Base-by-base conservation (phyloP, 2,888 invertebrate species). In the Stenurella melanura region DNA sequence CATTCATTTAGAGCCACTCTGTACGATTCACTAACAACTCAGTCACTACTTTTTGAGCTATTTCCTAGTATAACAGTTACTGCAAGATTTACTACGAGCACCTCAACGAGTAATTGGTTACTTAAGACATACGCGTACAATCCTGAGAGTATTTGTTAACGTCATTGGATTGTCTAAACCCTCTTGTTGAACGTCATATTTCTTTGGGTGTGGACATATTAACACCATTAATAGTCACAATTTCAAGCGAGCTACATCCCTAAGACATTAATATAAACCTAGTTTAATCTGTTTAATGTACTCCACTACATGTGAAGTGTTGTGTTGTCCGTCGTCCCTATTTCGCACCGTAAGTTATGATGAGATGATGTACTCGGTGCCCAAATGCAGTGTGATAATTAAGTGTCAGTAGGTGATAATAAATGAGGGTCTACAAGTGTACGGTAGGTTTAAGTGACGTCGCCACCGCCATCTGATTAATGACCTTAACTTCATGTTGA, bases 401-500 rank as follows among this genome's bases (percentile, higher is more conserved):
- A 86, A 85, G 85, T 87, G 87, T 86, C 87, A 86, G 83, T 81
- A 84, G 84, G 85, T 85, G 82, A 81, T 86, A 85, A 87, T 85
- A 87, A 86, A 87, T 86, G 87, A 87, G 86, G 85, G 83, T 83
- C 80, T 78, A 80, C 80, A 80, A 81, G 82, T 81, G 75, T 74
- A 76, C 75, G 76, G 78, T 71, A 54, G 63, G 72, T 72, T 54
- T 72, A 72, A 63, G 61, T 76, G 77, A 74, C 77, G 83, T 81
- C 83, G 86, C 85, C 87, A 83, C 84, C 82, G 83, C 83, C 85
- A 81, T 81, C 87, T 89, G 89, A 89, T 89, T 89, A 89, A 89
- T 89, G 89, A 88, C 87, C 86, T 84, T 83, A 85, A 86, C 86
- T 87, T 84, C 85, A 85, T 88, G 88, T 88, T 88, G 85, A 88